phyloP scores from a whole-genome alignment of 1,140 invertebrate genomes.

The Microplitis demolitor region DNA sequence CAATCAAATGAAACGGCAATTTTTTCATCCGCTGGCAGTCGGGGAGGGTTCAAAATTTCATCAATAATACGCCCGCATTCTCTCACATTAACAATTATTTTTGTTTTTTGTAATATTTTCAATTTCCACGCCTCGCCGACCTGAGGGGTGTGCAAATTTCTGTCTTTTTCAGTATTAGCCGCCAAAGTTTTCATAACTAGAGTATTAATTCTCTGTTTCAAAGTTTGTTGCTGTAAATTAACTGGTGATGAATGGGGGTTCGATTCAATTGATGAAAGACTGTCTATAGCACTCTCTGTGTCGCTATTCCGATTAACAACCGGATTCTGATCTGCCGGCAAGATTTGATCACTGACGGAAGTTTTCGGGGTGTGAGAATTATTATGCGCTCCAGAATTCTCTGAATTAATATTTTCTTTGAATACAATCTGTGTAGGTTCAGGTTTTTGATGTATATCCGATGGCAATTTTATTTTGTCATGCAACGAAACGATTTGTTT shows the following conservation, averaged over 20 bases:
- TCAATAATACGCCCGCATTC: constrained; percentile 80
- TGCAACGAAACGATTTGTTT: constrained; percentile 84
- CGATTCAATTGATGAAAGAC: constrained; percentile 34
- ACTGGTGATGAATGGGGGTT: constrained; percentile 50
- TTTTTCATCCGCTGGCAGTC: constrained; percentile 57
- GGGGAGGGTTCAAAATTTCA: constrained; percentile 72
- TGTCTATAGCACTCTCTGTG: constrained; percentile 17
- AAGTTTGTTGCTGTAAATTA: constrained; percentile 67
- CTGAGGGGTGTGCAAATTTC: constrained; percentile 62
- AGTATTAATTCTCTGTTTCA: constrained; percentile 86
- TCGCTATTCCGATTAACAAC: constrained; percentile 23
- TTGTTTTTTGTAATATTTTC: constrained; percentile 79
- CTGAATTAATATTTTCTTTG: constrained; percentile 37
- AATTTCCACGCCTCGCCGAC: constrained; percentile 78
- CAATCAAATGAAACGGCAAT: constrained; percentile 82
- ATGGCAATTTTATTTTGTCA: constrained; percentile 65
- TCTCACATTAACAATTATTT: constrained; percentile 75
- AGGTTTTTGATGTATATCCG: constrained; percentile 41
- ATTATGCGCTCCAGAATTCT: background rate
- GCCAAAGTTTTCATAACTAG: constrained; percentile 87
- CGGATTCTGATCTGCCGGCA: constrained; percentile 39
- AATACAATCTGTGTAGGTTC: constrained; percentile 36
- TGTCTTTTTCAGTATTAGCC: constrained; percentile 86
- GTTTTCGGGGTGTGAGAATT: background rate
- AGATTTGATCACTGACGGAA: constrained; percentile 12